A percentile compares a stretch with the other conserved stretches of the same genome.
phyloP scores from a whole-genome alignment of 2,113 vertebrate species.

The Cheirogaleus medius region DNA sequence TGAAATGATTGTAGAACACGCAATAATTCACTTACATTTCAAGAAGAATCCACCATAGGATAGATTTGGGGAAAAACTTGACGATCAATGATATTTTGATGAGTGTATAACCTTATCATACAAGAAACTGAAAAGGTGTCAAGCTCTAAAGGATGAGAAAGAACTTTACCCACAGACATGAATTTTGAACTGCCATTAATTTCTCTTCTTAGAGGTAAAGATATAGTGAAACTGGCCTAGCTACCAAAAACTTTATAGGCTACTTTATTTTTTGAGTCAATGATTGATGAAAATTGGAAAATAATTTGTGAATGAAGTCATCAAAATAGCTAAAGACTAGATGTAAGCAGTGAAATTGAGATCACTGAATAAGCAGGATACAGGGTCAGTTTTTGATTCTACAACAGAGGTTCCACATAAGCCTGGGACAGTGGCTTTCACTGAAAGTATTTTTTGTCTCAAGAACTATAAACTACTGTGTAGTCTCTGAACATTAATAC shows the following conservation, averaged over 20 bases:
- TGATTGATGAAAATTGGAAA: slow-evolving; percentile 58
- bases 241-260: slow-evolving; percentile 1
- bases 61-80: neutral
- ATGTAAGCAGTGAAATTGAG: slow-evolving; percentile 30
- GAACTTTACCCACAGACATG: neutral
- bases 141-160: slow-evolving; percentile 6
- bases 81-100: slow-evolving; percentile 32
- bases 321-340: slow-evolving; percentile 51
- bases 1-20: neutral
- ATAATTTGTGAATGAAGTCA: slow-evolving; percentile 67
- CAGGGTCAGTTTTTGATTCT: slow-evolving; percentile 43
- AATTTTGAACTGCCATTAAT: neutral
- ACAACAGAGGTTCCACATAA: slow-evolving; percentile 38
- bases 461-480: slow-evolving; percentile 59
- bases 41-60: neutral
- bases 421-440: slow-evolving; percentile 2
- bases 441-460: slow-evolving; percentile 49
- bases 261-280: slow-evolving; percentile 52
- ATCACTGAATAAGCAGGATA: slow-evolving; percentile 32
- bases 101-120: neutral
- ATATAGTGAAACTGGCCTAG: neutral
- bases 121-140: neutral
- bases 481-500: slow-evolving; percentile 13
- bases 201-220: neutral
- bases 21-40: neutral